Base-by-base conservation (phyloP, 2,113 vertebrate genomes). In the Sceloporus tristichus region DNA sequence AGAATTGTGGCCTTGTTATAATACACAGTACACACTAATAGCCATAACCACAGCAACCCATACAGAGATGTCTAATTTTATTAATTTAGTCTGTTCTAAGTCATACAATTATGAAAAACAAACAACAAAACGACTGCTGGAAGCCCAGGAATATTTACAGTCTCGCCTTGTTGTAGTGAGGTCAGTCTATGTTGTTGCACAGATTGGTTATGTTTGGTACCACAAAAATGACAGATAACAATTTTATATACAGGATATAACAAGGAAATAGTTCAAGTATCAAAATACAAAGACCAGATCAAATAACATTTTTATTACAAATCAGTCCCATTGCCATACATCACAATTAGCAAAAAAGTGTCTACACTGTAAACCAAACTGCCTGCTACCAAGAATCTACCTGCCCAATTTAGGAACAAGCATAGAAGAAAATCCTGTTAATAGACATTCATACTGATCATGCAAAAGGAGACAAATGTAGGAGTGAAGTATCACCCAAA, bases 211-310 rank as follows among this genome's bases (percentile, higher is more conserved):
- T 66, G 96, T 96, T 98, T 97, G 97, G 97, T 98, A 97, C 98
- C 97, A 97, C 97, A 97, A 98, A 94, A 87, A 95, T 94, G 95
- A 97, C 94, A 85, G 95, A 94, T 95, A 97, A 98, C 96, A 98
- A 91, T 95, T 95, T 95, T 97, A 98, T 97, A 97, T 97, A 98
- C 98, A 97, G 97, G 97, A 97, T 98, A 96, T 98, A 97, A 95
- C 96, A 94, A 95, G 95, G 96, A 96, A 98, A 96, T 98, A 96
- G 98, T 98, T 99, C 98, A 99, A 99, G 98, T 99, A 99, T 99
- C 97, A 99, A 99, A 99, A 99, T 98, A 98, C 97, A 98, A 97
- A 98, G 96, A 87, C 94, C 94, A 95, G 97, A 98, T 98, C 98
- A 98, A 97, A 98, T 97, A 98, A 98, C 97, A 97, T 95, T 95